A percentile compares a stretch with the other conserved stretches of the same genome.
Evolutionary conservation across 2,888 invertebrate genomes (phyloP).

Genomic region (Acanthopleura granulata): DNA sequence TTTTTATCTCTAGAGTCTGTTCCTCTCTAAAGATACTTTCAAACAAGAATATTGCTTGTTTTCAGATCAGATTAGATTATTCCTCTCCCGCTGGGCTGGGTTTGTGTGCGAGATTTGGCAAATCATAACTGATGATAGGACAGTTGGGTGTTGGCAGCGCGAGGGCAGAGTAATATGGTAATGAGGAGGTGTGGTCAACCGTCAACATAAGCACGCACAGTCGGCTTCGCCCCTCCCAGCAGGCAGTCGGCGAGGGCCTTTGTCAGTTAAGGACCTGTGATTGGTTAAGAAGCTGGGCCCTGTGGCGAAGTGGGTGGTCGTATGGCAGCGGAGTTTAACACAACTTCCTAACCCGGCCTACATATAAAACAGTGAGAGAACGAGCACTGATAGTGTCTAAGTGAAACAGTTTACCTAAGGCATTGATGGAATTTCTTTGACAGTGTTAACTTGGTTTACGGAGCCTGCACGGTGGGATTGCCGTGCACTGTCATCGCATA

Average conservation of each 20-base stretch:
- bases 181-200: constrained; percentile 5
- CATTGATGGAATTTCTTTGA: constrained; percentile 11
- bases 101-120: not conserved
- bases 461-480: not conserved
- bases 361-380: not conserved
- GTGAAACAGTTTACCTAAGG: not conserved
- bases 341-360: not conserved
- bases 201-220: not conserved
- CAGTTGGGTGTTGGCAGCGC: not conserved
- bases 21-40: not conserved
- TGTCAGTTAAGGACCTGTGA: not conserved
- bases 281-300: not conserved
- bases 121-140: not conserved
- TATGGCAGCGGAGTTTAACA: not conserved
- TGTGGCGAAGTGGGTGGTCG: constrained; percentile 7
- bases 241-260: not conserved
- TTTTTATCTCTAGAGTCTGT: not conserved
- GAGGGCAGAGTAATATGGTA: not conserved
- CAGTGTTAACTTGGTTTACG: not conserved
- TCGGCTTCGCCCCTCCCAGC: not conserved
- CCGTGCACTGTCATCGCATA: too few relatives aligned
- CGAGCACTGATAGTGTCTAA: not conserved
- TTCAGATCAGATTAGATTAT: not conserved
- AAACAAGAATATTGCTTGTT: not conserved
- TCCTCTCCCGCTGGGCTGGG: not conserved